Base-by-base conservation (phyloP, 2,797 vertebrate species). In the Melanotaenia trifasciata region DNA sequence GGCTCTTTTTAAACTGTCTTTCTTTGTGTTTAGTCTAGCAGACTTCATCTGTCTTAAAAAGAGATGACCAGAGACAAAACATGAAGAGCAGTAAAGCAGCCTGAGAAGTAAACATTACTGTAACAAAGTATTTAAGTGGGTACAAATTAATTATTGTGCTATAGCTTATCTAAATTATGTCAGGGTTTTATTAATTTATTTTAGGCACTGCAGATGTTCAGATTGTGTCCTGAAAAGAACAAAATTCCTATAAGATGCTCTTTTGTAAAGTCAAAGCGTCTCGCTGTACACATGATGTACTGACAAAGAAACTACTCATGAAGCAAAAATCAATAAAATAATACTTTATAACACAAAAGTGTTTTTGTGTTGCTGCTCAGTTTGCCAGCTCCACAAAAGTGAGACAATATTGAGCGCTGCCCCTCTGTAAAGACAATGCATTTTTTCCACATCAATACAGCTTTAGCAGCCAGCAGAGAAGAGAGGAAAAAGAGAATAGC, bases 1-100 rank as follows among this genome's bases (percentile, higher is more conserved):
- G 64, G 26, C 59, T 72, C 65, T 64, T 81, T 79, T 70, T 51
- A 56, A 79, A 64, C 64, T 58, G 22, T 54, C 26, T 81, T 74
- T 79, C 71, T 59, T 51, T 73, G 45, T 86, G 83, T 91, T 93
- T 90, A 91, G 87, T 88, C 88, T 88, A 86, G 67, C 70, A 78
- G 70, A 62, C 71, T 77, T 73, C 70, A 79, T 78, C 61, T 22
- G 70, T 74, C 79, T 79, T 30, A 47, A 77, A 83, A 76, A 64
- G 65, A 79, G 70, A 63, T 66, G 38, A 67, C 58, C 54, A 47
- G 24, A 40, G 51, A 78, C 11, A 45, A 32, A 33, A 63, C 38
- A 47, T 0, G 1, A 54, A 6, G 18, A 64, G 16, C 20, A 28
- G 11, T 20, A 64, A 32, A 26, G 58, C n/a, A 76, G 40, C 45